A percentile compares a stretch with the other conserved stretches of the same genome.
Conservation (phyloP, 2,113 vertebrate species). For the Pycnonotus jocosus region DNA sequence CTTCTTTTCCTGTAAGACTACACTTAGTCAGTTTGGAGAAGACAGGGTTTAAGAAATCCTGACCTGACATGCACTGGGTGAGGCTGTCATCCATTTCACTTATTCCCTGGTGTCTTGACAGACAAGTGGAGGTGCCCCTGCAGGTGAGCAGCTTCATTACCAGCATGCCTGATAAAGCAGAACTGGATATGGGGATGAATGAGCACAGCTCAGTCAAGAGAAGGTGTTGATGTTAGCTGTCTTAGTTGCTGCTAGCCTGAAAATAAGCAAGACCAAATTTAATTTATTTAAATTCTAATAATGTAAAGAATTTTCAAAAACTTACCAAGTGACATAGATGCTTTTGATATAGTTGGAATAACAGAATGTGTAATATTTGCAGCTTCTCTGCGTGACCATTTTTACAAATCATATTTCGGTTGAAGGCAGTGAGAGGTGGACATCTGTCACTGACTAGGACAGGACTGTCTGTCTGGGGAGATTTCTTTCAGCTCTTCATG, state of each 20-base stretch:
- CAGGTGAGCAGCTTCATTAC: background rate
- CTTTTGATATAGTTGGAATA: background rate
- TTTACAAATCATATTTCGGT: background rate
- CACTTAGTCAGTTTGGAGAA: background rate
- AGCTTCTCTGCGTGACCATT: background rate
- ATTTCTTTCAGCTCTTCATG: background rate
- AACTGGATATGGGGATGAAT: background rate
- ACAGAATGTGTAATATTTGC: background rate
- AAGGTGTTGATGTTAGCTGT: background rate
- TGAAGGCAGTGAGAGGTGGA: background rate
- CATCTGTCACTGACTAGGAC: background rate
- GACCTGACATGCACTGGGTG: background rate
- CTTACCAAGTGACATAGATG: background rate
- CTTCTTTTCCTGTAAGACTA: background rate
- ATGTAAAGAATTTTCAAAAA: background rate
- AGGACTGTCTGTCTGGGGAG: background rate
- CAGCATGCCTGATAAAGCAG: background rate
- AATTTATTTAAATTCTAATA: background rate
- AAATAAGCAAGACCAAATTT: background rate
- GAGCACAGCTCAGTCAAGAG: background rate
- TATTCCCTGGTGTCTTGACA: background rate
- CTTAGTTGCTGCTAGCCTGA: background rate
- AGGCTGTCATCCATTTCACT: background rate
- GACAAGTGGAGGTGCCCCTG: background rate
- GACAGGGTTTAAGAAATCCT: background rate